Evolutionary conservation across 53 echinoderm and acorn worm genomes (phyloP), one percentile per base, ranked within the genome.

Genomic region (Echinometra lucunter): DNA sequence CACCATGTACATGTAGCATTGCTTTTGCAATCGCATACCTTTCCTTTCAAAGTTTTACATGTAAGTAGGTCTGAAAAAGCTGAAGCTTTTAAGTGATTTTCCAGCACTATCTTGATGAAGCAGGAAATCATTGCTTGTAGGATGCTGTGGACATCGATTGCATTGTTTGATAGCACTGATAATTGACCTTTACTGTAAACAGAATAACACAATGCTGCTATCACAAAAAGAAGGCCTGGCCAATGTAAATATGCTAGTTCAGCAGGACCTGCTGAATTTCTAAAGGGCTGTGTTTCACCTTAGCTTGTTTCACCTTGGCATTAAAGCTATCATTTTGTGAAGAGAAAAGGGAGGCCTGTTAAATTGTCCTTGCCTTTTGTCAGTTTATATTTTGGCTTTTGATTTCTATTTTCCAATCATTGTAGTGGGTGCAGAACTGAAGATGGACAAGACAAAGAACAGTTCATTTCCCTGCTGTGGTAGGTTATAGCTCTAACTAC

Each of bases 141-240:
- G 38, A 42, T 78, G 38, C 38, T 6, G 42, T 1, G 38, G 38
- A 18, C 19, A 21, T 40, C 23, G 40, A 78, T 78, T 78, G 38
- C 78, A 78, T 78, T 42, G 38, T 78, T 42, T 78, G 78, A 78
- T 42, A 78, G 38, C 18, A 19, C 78, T 78, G 78, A 78, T 78
- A 78, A 78, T 78, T 78, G 78, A 78, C 78, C 78, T 78, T 78
- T 78, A 78, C 42, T 78, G 78, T 78, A 38, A 78, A 78, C 38
- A 78, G 42, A 78, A 78, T 78, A 78, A 78, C 78, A 42, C 18
- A 42, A 42, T 78, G 42, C 78, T 78, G 5, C 42, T 78, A 78
- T 42, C 63, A 63, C 42, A 75, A 75, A 78, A 78, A 78, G 78
- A 78, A 78, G 42, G 78, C 78, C 78, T 78, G 78, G 78, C 78